phyloP scores from a whole-genome alignment of 2,797 vertebrate genomes.

The Galago senegalensis region DNA sequence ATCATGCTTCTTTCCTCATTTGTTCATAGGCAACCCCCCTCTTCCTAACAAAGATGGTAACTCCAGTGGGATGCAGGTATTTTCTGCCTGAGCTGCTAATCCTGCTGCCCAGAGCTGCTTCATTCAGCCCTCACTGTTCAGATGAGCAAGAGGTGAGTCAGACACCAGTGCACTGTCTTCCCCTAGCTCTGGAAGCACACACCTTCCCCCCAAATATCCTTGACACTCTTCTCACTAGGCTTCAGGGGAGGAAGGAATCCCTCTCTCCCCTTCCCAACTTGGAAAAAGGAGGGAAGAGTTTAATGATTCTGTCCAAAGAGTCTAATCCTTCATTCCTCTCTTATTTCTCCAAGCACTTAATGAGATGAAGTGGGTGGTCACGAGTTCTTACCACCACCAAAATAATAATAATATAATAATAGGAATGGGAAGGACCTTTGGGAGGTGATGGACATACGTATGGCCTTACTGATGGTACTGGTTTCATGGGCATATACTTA shows the following conservation, averaged over 20 bases:
- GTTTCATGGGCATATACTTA: neutral
- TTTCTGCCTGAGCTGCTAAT: neutral
- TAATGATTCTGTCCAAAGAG: neutral
- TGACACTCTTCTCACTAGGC: neutral
- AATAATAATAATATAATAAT: neutral
- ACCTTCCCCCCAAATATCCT: neutral
- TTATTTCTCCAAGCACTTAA: neutral
- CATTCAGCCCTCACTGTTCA: neutral
- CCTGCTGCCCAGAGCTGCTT: neutral
- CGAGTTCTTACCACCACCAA: neutral
- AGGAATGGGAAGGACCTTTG: neutral
- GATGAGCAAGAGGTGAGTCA: neutral
- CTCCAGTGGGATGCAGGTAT: neutral
- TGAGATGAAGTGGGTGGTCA: neutral
- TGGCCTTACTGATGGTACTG: neutral
- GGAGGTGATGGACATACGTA: neutral
- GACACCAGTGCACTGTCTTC: neutral
- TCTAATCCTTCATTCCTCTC: neutral
- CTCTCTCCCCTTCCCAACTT: neutral
- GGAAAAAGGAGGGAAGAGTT: neutral
- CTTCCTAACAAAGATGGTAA: neutral
- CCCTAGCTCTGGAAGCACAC: neutral
- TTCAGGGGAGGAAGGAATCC: neutral
- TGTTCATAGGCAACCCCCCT: neutral
- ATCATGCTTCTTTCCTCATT: neutral